Evolutionary conservation across 2,888 invertebrate genomes (phyloP), one percentile per base, ranked within the genome.

Genomic region (Linyphia triangularis): DNA sequence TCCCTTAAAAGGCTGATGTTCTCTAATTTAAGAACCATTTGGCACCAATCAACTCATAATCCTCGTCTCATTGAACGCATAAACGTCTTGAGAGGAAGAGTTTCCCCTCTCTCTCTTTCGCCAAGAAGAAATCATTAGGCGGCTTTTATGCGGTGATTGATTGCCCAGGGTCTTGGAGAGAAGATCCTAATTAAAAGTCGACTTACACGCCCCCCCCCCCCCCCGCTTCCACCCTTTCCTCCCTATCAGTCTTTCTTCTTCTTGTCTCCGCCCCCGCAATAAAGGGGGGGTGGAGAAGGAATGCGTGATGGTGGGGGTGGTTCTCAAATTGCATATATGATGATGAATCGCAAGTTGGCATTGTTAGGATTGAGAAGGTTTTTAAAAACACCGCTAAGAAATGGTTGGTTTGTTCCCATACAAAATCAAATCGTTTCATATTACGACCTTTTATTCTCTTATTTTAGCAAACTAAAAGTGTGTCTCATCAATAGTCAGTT

Each of bases 131-230:
- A 88, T 88, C 86, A 88, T 88, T 88, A 88, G 59, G 81, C 51
- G 65, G 81, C 72, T 86, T 72, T 9, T 79, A 26, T 69, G 19
- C 40, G 75, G 82, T 88, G 88, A 88, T 88, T 88, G 88, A 88
- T 88, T 83, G 83, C 51, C 22, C 30, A 19, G 78, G 63, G 70
- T 37, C 70, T 57, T 59, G 70, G 70, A 77, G 83, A 67, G 88
- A 88, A 70, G 88, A 82, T 88, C 83, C 88, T 88, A 88, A 88
- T 88, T 88, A 88, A 89, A 84, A 84, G 89, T 79, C 89, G 82
- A 78, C 63, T 89, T 72, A 51, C 84, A 73, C 73, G 65, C 72
- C 82, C 69, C 82, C 69, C 43, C 26, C 51, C 28, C 81, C 51
- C 24, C 82, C 81, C 77, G 79, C 73, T 88, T 73, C 82, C 75